A percentile compares a stretch with the other conserved stretches of the same genome.
These are phyloP conservation scores for Chaetorhynchus papuensis DNA, from an alignment of 2,113 vertebrate genomes.

Conservation along the genomic window DNA sequence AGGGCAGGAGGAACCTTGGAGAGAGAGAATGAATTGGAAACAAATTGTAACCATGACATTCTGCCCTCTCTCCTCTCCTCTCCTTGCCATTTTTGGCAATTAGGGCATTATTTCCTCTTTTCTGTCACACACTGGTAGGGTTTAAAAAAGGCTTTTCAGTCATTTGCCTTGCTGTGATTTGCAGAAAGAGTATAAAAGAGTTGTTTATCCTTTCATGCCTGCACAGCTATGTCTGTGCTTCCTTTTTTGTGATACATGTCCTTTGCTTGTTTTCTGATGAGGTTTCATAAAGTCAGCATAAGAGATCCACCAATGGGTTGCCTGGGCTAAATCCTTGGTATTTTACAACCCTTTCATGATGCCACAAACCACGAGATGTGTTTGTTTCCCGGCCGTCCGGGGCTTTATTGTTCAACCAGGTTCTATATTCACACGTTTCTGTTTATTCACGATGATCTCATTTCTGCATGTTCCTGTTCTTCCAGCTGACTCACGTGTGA, in stretches of 20 bases:
- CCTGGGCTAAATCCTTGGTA: not conserved
- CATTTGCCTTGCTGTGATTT: not conserved
- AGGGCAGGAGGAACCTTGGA: slow-evolving; percentile 36
- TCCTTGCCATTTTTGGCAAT: slow-evolving; percentile 22
- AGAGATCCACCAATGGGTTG: not conserved
- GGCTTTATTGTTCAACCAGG: not conserved
- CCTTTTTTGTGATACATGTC: accelerated
- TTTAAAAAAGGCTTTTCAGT: not conserved
- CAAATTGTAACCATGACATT: not conserved
- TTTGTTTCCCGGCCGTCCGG: too few relatives aligned
- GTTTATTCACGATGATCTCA: not conserved
- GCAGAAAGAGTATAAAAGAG: not conserved
- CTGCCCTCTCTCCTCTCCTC: not conserved
- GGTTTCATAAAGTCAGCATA: not conserved
- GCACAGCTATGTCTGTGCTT: not conserved
- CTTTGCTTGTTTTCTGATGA: not conserved
- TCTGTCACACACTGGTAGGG: not conserved
- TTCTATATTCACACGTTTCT: not conserved
- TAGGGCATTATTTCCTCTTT: slow-evolving; percentile 29
- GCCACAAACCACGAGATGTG: accelerated
- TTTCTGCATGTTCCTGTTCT: not conserved
- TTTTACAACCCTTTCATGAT: not conserved
- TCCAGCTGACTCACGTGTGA: not conserved
- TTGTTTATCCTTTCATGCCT: not conserved
- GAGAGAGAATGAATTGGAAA: slow-evolving; percentile 28